phyloP scores from a whole-genome alignment of 2,888 invertebrate genomes.

The Criorhina ranunculi region DNA sequence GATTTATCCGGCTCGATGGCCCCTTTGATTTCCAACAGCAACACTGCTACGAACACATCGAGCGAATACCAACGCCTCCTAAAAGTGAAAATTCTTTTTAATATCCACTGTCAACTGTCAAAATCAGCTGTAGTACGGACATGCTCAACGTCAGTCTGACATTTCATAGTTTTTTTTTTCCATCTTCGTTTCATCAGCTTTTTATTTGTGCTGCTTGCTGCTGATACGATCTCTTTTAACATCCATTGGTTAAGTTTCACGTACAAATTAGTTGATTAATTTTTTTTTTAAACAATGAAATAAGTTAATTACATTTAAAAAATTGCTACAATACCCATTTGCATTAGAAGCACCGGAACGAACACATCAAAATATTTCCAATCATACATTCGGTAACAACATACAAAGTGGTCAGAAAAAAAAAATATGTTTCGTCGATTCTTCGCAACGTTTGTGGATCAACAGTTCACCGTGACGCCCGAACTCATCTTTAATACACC shows the following conservation, averaged over 20 bases:
- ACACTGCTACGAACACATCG: no score
- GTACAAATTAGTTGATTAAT: not conserved
- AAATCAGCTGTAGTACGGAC: slow-evolving; percentile 50
- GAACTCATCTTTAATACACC: slow-evolving; percentile 80
- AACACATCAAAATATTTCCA: slow-evolving; percentile 8
- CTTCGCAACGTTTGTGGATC: slow-evolving; percentile 82
- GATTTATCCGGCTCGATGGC: no score
- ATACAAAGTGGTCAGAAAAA: not conserved
- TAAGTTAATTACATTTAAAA: slow-evolving; percentile 23
- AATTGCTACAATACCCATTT: not conserved
- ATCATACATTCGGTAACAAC: slow-evolving; percentile 23
- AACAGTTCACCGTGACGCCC: slow-evolving; percentile 79
- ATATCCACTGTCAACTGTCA: slow-evolving; percentile 27
- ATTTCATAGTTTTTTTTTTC: slow-evolving; percentile 18
- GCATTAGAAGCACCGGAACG: not conserved
- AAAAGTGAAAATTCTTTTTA: no score
- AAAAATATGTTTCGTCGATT: slow-evolving; percentile 80
- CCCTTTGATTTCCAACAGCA: no score
- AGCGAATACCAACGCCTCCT: no score
- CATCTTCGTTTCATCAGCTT: no score
- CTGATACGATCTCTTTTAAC: not conserved
- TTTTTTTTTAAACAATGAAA: slow-evolving; percentile 51
- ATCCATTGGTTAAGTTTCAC: not conserved
- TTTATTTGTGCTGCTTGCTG: not conserved
- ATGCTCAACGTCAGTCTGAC: not conserved